Conservation (phyloP, 2,113 vertebrate species). For the Pluvianellus socialis region DNA sequence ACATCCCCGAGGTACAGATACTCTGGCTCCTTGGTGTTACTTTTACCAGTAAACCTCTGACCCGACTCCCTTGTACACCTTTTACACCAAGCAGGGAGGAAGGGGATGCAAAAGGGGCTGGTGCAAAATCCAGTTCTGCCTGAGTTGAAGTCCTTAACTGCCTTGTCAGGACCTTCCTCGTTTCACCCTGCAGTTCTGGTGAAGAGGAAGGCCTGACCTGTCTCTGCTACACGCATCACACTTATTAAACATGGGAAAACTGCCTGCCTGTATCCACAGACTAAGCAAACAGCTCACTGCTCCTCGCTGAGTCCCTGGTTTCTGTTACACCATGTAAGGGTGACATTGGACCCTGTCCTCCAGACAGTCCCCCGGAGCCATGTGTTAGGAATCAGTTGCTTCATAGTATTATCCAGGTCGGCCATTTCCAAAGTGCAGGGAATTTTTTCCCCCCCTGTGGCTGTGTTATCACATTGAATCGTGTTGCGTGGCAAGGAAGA, state of each 20-base stretch:
- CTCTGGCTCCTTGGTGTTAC: not conserved
- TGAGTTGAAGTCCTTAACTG: not conserved
- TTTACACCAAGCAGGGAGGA: not conserved
- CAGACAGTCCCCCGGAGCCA: not conserved
- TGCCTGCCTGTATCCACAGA: not conserved
- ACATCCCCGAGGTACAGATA: too few species aligned
- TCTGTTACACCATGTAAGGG: not conserved
- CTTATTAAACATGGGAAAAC: not conserved
- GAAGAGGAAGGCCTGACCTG: not conserved
- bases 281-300: not conserved
- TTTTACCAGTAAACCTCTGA: not conserved
- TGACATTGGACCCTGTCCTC: not conserved
- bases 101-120: not conserved
- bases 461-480: not conserved
- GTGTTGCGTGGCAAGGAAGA: not conserved
- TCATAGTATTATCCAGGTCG: not conserved
- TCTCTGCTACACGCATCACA: not conserved
- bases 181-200: not conserved
- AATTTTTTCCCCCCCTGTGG: not conserved
- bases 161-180: not conserved
- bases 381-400: not conserved
- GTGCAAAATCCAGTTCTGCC: not conserved
- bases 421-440: not conserved
- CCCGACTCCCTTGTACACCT: not conserved
- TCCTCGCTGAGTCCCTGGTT: not conserved